Evolutionary conservation across 2,113 vertebrate genomes (phyloP).

Genomic region (Odobenus rosmarus): DNA sequence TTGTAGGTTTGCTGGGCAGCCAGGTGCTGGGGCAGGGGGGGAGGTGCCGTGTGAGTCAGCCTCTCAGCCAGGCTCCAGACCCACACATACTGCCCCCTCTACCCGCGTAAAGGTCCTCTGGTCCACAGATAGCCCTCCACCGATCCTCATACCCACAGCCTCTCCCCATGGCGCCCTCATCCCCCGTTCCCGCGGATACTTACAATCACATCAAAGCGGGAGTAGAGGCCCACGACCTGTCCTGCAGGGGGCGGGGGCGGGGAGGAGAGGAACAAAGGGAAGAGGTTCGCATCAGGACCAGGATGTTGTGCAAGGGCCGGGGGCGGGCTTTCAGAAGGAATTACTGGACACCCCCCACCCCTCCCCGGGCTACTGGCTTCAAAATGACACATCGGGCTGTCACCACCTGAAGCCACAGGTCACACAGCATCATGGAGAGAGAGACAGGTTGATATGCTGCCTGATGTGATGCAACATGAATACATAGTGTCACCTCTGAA

Average conservation of each 20-base stretch:
- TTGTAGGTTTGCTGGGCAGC: conserved; percentile 96
- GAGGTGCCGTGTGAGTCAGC: background rate
- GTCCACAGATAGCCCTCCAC: background rate
- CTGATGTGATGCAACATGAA: background rate
- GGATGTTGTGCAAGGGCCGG: background rate
- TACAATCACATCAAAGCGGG: conserved; percentile 97
- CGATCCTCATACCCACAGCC: background rate
- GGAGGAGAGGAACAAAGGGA: background rate
- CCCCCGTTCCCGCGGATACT: conserved; percentile 81
- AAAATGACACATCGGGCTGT: background rate
- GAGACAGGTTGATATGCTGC: background rate
- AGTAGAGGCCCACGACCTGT: conserved; percentile 95
- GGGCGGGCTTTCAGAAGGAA: background rate
- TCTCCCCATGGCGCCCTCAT: background rate
- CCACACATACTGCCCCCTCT: background rate
- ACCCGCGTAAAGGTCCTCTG: background rate
- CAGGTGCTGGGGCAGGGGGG: conserved; percentile 85
- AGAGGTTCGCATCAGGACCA: background rate
- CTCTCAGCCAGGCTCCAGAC: background rate
- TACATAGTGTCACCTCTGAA: background rate
- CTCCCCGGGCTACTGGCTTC: background rate
- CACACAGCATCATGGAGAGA: background rate
- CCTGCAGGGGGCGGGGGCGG: conserved; percentile 81
- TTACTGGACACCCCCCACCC: background rate
- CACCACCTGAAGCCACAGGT: background rate